These are phyloP conservation scores for Papilio machaon DNA, from an alignment of 1,140 invertebrate species.

Conservation along the genomic window DNA sequence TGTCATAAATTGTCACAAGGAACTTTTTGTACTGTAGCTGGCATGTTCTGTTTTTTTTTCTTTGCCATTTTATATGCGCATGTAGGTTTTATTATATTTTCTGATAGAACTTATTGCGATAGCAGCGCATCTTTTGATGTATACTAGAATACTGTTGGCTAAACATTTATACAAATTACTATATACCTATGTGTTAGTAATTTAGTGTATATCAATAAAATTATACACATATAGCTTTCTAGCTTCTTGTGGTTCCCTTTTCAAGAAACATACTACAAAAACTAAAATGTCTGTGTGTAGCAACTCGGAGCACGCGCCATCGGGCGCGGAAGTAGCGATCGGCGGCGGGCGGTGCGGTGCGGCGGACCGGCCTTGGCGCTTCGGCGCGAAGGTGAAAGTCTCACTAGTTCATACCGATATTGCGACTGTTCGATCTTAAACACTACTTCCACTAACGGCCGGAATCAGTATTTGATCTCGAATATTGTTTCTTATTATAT, in stretches of 20 bases:
- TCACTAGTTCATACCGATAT: conserved; percentile 43
- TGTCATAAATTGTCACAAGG: too few species aligned
- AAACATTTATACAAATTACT: background rate
- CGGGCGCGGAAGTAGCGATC: conserved; percentile 67
- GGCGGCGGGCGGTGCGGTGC: conserved; percentile 38
- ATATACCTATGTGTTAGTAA: too few species aligned
- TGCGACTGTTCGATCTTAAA: conserved; percentile 70
- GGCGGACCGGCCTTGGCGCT: conserved; percentile 66
- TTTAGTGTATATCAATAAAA: too few species aligned
- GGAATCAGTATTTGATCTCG: background rate
- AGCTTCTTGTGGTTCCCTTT: conserved; percentile 19
- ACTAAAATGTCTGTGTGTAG: conserved; percentile 49
- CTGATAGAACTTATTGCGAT: too few species aligned
- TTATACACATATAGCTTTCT: too few species aligned
- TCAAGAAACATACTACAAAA: conserved; percentile 44
- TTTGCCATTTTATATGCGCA: too few species aligned
- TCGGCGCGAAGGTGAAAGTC: conserved; percentile 78
- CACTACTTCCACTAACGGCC: background rate
- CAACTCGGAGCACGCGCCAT: conserved; percentile 44
- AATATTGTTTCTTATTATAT: background rate
- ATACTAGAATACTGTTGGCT: background rate
- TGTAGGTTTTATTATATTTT: too few species aligned
- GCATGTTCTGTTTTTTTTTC: too few species aligned
- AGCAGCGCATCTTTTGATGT: too few species aligned
- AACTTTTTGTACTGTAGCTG: too few species aligned